These are phyloP conservation scores for Aphis craccivora DNA, from an alignment of 1,140 invertebrate species.

Conservation along the genomic window DNA sequence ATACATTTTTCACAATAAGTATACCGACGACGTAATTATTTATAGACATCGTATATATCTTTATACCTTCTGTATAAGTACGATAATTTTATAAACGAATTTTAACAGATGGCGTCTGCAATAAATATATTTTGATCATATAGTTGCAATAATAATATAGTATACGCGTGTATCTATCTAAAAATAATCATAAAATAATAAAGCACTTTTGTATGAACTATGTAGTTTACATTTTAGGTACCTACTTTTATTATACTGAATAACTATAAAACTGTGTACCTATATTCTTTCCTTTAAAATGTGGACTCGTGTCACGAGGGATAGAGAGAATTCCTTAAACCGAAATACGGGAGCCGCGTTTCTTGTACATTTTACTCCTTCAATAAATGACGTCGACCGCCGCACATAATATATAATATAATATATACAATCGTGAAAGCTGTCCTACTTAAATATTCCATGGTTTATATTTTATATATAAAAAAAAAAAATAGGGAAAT, in stretches of 20 bases:
- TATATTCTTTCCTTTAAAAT: background rate
- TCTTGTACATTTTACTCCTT: background rate
- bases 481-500: background rate
- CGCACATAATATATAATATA: too few relatives aligned
- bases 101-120: background rate
- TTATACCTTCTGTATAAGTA: background rate
- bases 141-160: background rate
- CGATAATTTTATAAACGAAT: background rate
- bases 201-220: background rate
- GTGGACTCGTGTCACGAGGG: background rate
- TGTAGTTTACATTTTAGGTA: background rate
- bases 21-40: too few relatives aligned
- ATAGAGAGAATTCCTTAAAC: background rate
- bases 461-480: background rate
- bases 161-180: background rate
- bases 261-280: background rate
- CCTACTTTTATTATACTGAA: background rate
- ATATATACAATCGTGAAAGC: background rate
- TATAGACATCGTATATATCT: too few relatives aligned
- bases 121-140: background rate
- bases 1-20: background rate
- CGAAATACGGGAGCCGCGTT: background rate
- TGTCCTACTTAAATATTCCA: background rate
- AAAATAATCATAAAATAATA: conserved; percentile 3
- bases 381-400: background rate